A percentile compares a stretch with the other conserved stretches of the same genome.
Evolutionary conservation across 2,113 vertebrate genomes (phyloP).

Genomic region (Spilogale gracilis): DNA sequence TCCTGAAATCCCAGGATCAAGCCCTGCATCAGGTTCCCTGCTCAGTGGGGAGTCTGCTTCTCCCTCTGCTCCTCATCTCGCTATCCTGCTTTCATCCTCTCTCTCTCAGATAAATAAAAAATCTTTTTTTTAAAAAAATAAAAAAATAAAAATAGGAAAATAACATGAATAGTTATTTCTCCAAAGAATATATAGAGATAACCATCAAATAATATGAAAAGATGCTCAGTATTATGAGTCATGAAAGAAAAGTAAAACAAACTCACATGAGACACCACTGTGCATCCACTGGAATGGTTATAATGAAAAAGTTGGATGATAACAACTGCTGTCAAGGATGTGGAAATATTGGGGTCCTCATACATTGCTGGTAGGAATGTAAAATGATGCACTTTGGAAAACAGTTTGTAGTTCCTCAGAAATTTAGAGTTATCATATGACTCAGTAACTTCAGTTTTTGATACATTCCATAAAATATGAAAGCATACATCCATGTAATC

Average conservation of each 20-base stretch:
- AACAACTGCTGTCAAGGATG: not conserved
- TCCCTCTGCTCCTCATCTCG: too few species aligned
- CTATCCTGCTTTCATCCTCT: too few species aligned
- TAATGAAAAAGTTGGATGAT: not conserved
- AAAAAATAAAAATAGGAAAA: not conserved
- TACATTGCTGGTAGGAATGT: not conserved
- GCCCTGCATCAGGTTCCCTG: too few species aligned
- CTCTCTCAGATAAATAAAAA: too few species aligned
- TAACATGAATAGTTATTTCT: not conserved
- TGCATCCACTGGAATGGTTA: not conserved
- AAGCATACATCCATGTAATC: not conserved
- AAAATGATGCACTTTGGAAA: not conserved
- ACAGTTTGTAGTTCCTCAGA: not conserved
- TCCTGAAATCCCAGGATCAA: too few species aligned
- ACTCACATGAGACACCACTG: not conserved
- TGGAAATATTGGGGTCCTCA: not conserved
- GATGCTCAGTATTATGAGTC: not conserved
- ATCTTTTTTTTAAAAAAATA: too few species aligned
- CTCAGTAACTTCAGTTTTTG: not conserved
- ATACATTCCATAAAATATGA: not conserved
- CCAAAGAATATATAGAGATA: not conserved
- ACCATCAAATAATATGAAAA: not conserved
- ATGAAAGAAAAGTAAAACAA: not conserved
- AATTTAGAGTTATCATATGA: not conserved
- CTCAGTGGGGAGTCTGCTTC: too few species aligned